These are phyloP conservation scores for Zelostemma sp. DNA, from an alignment of 1,140 invertebrate species.

Conservation along the genomic window DNA sequence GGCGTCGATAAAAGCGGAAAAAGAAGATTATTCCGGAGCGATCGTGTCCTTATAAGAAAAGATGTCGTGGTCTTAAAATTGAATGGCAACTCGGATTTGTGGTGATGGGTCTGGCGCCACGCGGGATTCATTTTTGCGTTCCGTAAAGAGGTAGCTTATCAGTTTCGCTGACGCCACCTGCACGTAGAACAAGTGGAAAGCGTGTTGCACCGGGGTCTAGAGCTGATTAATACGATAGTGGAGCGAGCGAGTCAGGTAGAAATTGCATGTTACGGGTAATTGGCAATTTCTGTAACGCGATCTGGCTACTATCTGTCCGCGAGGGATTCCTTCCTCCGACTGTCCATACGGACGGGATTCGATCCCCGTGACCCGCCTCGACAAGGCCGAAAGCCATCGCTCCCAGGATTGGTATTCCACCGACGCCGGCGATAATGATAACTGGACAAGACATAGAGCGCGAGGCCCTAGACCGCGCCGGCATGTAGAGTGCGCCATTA, in stretches of 20 bases:
- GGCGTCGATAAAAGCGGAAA: no score
- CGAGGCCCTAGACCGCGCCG: neutral
- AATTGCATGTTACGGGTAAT: constrained; percentile 65
- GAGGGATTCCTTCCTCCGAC: constrained; percentile 17
- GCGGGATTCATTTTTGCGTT: constrained; percentile 4
- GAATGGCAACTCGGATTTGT: constrained; percentile 15
- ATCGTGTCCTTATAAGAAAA: neutral
- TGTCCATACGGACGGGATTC: constrained; percentile 8
- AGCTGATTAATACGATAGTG: constrained; percentile 59
- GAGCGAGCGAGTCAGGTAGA: constrained; percentile 44
- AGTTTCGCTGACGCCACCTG: constrained; percentile 35
- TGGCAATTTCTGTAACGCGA: constrained; percentile 66
- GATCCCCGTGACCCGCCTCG: constrained; percentile 26
- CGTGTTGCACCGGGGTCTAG: constrained; percentile 7
- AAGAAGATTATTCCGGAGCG: no score
- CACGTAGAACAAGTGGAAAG: constrained; percentile 11
- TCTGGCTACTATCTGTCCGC: constrained; percentile 56
- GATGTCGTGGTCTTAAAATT: constrained; percentile 8
- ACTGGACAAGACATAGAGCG: constrained; percentile 37
- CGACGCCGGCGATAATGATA: constrained; percentile 54
- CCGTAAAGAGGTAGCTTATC: constrained; percentile 18
- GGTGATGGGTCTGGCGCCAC: constrained; percentile 19
- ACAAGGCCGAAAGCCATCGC: constrained; percentile 22
- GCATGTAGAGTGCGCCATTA: constrained; percentile 18
- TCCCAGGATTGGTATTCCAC: constrained; percentile 40